A percentile compares a stretch with the other conserved stretches of the same genome.
phyloP scores from a whole-genome alignment of 2,113 vertebrate species.

The Mionectes macconnelli region DNA sequence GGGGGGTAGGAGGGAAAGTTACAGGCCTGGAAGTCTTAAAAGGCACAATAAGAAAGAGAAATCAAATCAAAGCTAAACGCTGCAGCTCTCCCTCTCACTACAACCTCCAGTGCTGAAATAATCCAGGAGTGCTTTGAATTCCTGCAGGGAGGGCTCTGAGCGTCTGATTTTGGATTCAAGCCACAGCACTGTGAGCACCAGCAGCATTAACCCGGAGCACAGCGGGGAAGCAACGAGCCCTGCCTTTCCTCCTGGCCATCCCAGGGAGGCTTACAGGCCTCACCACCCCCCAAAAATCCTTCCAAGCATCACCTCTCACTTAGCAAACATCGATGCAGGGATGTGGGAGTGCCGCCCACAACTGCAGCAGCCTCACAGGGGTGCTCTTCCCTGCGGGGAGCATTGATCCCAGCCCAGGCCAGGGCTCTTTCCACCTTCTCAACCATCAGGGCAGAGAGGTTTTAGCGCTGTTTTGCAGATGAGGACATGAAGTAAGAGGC shows the following conservation, averaged over 20 bases:
- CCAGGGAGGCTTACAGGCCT: background rate
- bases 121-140: background rate
- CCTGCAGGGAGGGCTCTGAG: background rate
- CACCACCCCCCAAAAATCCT: background rate
- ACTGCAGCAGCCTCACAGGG: background rate
- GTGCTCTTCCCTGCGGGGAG: background rate
- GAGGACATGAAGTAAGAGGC: background rate
- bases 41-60: background rate
- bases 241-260: background rate
- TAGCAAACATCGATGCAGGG: rapidly evolving
- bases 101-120: background rate
- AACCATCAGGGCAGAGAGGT: background rate
- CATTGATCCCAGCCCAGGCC: rapidly evolving
- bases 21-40: background rate
- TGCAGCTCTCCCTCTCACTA: background rate
- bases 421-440: background rate
- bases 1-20: background rate
- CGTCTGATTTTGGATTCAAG: background rate
- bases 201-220: background rate
- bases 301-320: background rate
- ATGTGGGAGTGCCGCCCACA: rapidly evolving
- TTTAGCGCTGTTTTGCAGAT: background rate
- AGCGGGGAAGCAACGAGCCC: rapidly evolving
- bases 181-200: rapidly evolving
- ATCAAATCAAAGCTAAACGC: background rate